These are phyloP conservation scores for Octomys mimax DNA, from an alignment of 2,797 vertebrate species.

Conservation along the genomic window DNA sequence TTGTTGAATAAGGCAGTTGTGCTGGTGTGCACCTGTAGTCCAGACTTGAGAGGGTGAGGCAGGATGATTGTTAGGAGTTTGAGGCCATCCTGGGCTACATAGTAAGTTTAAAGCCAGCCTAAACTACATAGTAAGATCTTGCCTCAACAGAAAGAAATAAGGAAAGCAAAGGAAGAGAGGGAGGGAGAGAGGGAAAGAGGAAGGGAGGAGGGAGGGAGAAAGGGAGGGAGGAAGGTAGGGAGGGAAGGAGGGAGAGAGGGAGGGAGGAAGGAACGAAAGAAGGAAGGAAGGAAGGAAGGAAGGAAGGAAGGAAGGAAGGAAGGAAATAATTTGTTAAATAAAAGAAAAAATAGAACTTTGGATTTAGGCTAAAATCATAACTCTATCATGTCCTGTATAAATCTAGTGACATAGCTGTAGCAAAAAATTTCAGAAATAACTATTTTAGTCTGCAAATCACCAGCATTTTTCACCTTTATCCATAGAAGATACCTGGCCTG, in stretches of 20 bases:
- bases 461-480: background rate
- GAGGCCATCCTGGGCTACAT: background rate
- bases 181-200: background rate
- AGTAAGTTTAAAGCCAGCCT: background rate
- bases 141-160: background rate
- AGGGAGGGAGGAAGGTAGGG: background rate
- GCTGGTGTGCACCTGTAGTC: background rate
- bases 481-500: background rate
- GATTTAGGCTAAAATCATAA: background rate
- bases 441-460: background rate
- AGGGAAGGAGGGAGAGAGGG: background rate
- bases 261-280: background rate
- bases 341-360: background rate
- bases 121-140: background rate
- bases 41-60: background rate
- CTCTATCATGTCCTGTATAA: background rate
- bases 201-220: background rate
- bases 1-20: background rate
- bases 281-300: background rate
- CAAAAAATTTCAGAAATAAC: constrained; percentile 1
- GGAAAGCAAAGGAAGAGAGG: too few species aligned
- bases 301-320: too few species aligned
- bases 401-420: background rate
- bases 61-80: background rate
- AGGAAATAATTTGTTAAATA: background rate